Conservation (phyloP, 2,888 invertebrate species). For the Cephalotes varians region DNA sequence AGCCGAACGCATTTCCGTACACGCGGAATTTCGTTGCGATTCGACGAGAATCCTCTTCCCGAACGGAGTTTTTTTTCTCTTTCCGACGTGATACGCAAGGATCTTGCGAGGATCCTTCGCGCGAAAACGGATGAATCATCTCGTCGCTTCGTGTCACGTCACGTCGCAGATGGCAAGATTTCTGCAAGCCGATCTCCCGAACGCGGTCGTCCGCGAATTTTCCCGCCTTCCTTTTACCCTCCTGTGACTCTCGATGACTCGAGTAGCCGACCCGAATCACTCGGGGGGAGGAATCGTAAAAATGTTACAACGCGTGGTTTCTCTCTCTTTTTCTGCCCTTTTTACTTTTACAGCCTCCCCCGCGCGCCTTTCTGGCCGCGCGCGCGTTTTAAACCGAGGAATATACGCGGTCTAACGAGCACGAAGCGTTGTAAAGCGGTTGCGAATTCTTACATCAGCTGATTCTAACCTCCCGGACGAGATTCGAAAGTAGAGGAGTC, state of each 20-base stretch:
- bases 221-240: not conserved
- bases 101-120: conserved; percentile 4
- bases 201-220: not conserved
- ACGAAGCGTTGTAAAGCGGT: conserved; percentile 34
- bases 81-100: not conserved
- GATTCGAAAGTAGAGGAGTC: conserved; percentile 69
- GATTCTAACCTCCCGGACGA: conserved; percentile 68
- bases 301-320: not conserved
- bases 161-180: conserved; percentile 14
- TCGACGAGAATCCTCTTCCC: conserved; percentile 24
- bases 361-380: not conserved
- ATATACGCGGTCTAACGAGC: conserved; percentile 37
- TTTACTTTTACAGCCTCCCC: not conserved
- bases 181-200: not conserved
- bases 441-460: conserved; percentile 59
- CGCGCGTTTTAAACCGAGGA: not conserved
- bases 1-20: conserved; percentile 19
- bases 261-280: not conserved
- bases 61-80: too few relatives aligned
- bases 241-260: not conserved
- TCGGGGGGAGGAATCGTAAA: not conserved
- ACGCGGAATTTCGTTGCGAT: not conserved
- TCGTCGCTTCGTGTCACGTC: conserved; percentile 1
- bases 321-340: not conserved
- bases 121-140: conserved; percentile 63